These are phyloP conservation scores for Ophion slaviceki DNA, from an alignment of 2,888 invertebrate species.

Conservation along the genomic window DNA sequence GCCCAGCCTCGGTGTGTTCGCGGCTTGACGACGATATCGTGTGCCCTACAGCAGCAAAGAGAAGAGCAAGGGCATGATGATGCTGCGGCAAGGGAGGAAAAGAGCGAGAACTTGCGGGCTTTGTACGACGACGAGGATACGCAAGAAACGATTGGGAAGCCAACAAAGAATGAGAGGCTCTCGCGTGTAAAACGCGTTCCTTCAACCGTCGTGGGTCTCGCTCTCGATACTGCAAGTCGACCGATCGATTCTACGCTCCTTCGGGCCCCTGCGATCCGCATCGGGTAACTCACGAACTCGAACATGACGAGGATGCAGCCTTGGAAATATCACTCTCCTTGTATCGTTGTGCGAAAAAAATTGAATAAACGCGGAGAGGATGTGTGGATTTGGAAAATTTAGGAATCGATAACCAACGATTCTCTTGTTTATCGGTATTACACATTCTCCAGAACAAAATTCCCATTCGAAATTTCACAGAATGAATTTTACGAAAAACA, in stretches of 20 bases:
- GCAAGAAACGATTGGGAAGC: conserved; percentile 60
- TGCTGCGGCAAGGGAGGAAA: conserved; percentile 39
- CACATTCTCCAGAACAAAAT: no score
- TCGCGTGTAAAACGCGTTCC: conserved; percentile 61
- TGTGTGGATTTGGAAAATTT: no score
- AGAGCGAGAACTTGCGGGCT: conserved; percentile 11
- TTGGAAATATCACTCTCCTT: conserved; percentile 20
- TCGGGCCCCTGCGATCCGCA: conserved; percentile 35
- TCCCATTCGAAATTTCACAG: no score
- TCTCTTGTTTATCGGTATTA: no score
- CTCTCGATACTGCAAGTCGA: conserved; percentile 31
- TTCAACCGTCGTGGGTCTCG: conserved; percentile 28
- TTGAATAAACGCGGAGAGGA: not conserved
- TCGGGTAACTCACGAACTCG: conserved; percentile 54
- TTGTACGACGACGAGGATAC: conserved; percentile 46
- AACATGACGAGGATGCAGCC: conserved; percentile 47
- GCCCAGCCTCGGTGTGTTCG: conserved; percentile 44
- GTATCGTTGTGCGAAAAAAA: not conserved
- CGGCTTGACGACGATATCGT: conserved; percentile 69
- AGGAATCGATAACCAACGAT: no score
- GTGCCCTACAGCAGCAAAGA: conserved; percentile 39
- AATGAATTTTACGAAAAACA: no score
- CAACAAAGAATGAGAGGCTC: conserved; percentile 43
- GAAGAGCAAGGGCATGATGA: not conserved
- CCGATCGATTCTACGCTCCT: conserved; percentile 2